phyloP scores from a whole-genome alignment of 1,140 invertebrate genomes.

The Lasioglossum albipes region DNA sequence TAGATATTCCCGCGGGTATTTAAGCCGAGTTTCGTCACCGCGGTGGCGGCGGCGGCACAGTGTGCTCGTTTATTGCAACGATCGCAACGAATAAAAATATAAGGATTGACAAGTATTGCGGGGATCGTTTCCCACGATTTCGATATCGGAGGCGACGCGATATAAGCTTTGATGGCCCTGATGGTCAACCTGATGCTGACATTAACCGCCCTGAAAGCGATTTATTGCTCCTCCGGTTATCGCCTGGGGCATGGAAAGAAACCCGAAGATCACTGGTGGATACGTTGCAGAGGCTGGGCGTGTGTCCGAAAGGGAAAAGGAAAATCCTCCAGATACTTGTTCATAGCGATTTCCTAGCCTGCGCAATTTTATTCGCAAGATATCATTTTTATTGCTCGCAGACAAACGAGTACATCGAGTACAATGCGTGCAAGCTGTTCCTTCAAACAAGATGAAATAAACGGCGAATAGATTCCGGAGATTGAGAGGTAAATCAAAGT shows the following conservation, averaged over 20 bases:
- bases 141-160: slow-evolving; percentile 30
- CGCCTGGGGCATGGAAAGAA: slow-evolving; percentile 13
- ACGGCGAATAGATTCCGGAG: too few species aligned
- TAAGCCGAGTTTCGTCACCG: slow-evolving; percentile 9
- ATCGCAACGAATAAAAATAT: slow-evolving; percentile 25
- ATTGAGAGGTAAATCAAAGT: too few species aligned
- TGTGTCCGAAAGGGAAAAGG: neutral
- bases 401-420: too few species aligned
- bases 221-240: slow-evolving; percentile 68
- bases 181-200: slow-evolving; percentile 65
- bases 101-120: slow-evolving; percentile 9
- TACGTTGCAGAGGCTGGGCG: neutral
- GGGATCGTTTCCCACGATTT: slow-evolving; percentile 34
- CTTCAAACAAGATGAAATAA: too few species aligned
- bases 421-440: too few species aligned
- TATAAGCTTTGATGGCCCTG: slow-evolving; percentile 16
- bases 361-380: too few species aligned
- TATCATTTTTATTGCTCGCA: too few species aligned
- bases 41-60: too few species aligned
- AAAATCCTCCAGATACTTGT: too few species aligned
- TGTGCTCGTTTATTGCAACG: too few species aligned
- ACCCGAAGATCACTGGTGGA: slow-evolving; percentile 9
- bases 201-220: slow-evolving; percentile 66
- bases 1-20: slow-evolving; percentile 29
- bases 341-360: too few species aligned